These are phyloP conservation scores for Pampus argenteus DNA, from an alignment of 2,797 vertebrate species.

Conservation along the genomic window DNA sequence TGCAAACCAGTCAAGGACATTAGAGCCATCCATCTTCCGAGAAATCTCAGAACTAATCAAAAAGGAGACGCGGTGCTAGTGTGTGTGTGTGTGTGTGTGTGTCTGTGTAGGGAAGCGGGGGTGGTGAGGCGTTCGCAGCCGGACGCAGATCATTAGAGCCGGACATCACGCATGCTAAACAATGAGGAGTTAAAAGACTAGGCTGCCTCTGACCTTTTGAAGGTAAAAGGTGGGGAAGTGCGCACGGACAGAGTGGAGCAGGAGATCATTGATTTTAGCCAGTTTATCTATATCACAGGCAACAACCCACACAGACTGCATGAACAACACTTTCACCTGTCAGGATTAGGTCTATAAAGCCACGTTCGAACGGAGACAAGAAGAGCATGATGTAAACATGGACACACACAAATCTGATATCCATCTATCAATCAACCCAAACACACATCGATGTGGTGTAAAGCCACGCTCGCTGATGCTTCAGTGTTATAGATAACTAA, in stretches of 20 bases:
- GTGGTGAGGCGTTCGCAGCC: slow-evolving; percentile 11
- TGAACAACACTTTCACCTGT: slow-evolving; percentile 57
- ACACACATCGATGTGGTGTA: slow-evolving; percentile 2
- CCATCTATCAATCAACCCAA: slow-evolving; percentile 14
- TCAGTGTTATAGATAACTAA: slow-evolving; percentile 7
- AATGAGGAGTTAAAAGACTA: slow-evolving; percentile 47
- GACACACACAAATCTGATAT: slow-evolving; percentile 32
- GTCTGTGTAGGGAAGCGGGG: too few relatives aligned
- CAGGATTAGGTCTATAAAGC: slow-evolving; percentile 61
- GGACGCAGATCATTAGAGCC: slow-evolving; percentile 43
- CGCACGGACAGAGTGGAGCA: slow-evolving; percentile 17
- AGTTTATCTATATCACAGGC: slow-evolving; percentile 71
- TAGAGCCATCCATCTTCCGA: slow-evolving; percentile 61
- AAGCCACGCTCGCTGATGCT: background rate
- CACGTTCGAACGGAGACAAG: slow-evolving; percentile 39
- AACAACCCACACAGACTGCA: slow-evolving; percentile 36
- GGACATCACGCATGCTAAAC: slow-evolving; percentile 34
- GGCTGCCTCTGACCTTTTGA: slow-evolving; percentile 63
- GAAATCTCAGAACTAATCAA: slow-evolving; percentile 67
- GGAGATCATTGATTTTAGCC: slow-evolving; percentile 69
- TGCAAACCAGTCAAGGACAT: slow-evolving; percentile 71
- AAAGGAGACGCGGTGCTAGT: slow-evolving; percentile 24
- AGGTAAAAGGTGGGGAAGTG: slow-evolving; percentile 48
- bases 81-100: too few relatives aligned
- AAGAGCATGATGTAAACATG: slow-evolving; percentile 52